Percentiles rank a stretch among this genome's conserved stretches.
phyloP scores from a whole-genome alignment of 2,113 vertebrate genomes.

The Labeo catla region DNA sequence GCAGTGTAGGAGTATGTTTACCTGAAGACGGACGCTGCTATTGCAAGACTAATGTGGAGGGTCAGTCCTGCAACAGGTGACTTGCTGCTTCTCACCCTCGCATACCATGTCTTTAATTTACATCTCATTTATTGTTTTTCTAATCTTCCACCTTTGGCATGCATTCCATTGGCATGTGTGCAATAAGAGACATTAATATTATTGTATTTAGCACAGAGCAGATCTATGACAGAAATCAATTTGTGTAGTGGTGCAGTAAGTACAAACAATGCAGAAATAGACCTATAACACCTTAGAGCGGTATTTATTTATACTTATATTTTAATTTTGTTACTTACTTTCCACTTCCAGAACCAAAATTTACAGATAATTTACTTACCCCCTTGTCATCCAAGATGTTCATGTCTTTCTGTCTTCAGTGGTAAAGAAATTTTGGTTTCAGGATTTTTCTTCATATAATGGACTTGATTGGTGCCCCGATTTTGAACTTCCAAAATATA shows the following conservation, averaged over 20 bases:
- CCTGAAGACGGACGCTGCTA: constrained; percentile 81
- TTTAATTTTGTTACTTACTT: too few relatives aligned
- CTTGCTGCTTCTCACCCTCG: accelerated
- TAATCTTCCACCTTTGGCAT: not conserved
- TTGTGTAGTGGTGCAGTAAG: not conserved
- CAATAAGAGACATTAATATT: not conserved
- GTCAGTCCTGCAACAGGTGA: constrained; percentile 86
- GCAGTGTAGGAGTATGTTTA: constrained; percentile 82
- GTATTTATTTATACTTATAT: too few relatives aligned
- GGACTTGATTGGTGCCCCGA: too few relatives aligned
- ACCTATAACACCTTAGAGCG: too few relatives aligned
- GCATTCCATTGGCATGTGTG: not conserved
- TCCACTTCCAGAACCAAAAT: too few relatives aligned
- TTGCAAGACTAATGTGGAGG: constrained; percentile 88
- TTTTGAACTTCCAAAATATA: too few relatives aligned
- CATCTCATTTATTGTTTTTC: not conserved
- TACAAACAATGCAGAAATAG: not conserved
- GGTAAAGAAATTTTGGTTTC: too few relatives aligned
- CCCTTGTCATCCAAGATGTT: too few relatives aligned
- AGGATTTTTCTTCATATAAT: too few relatives aligned
- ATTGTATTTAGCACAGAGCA: not conserved
- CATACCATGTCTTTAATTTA: too few relatives aligned
- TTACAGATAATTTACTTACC: too few relatives aligned
- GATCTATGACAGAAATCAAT: not conserved
- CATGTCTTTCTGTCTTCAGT: too few relatives aligned